Conservation (phyloP, 37 sponge, comb jelly and placozoan species). For the Diacarnus erythraeanus region DNA sequence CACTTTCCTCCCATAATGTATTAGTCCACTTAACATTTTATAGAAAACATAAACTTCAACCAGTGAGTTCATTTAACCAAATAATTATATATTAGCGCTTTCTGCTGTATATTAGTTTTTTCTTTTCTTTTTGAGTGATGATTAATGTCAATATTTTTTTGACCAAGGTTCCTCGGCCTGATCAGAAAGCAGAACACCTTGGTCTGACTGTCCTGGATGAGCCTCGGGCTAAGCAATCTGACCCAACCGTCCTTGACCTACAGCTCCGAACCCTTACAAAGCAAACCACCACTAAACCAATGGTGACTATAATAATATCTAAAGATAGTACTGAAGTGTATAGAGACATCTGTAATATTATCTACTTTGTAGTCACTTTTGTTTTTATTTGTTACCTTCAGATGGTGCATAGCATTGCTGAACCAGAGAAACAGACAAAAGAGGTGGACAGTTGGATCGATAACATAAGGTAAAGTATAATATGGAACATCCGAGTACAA, state of each 20-base stretch:
- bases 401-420: slow-evolving; percentile 76
- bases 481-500: too few species aligned
- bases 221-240: slow-evolving; percentile 93
- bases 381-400: neutral
- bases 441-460: slow-evolving; percentile 94
- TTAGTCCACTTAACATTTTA: too few species aligned
- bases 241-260: slow-evolving; percentile 94
- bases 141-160: neutral
- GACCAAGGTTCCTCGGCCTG: slow-evolving; percentile 82
- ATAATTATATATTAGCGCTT: too few species aligned
- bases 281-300: slow-evolving; percentile 75
- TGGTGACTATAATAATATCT: slow-evolving; percentile 48
- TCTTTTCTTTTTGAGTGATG: too few species aligned
- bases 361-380: neutral
- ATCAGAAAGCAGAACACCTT: slow-evolving; percentile 70
- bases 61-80: too few species aligned
- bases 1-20: too few species aligned
- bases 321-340: neutral
- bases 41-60: too few species aligned
- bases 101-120: too few species aligned
- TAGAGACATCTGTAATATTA: too few species aligned
- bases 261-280: slow-evolving; percentile 91
- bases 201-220: slow-evolving; percentile 90
- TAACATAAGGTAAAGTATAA: slow-evolving; percentile 60
- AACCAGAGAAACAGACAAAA: slow-evolving; percentile 86